phyloP scores from a whole-genome alignment of 2,888 invertebrate species.

The Rotaria sp. region DNA sequence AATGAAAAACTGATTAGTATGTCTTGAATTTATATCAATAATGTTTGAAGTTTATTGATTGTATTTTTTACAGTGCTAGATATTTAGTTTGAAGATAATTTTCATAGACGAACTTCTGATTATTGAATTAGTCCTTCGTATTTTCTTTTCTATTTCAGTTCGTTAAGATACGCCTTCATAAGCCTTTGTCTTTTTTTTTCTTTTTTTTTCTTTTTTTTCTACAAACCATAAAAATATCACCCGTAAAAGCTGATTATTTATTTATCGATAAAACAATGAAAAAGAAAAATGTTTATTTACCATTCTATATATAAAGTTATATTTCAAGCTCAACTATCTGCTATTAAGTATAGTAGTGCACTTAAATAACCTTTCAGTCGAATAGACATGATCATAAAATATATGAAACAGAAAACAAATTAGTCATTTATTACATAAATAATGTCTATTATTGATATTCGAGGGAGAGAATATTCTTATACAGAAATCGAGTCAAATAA shows the following conservation, averaged over 20 bases:
- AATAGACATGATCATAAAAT: not conserved
- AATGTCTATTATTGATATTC: not conserved
- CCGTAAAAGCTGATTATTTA: not conserved
- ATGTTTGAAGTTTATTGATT: too few species aligned
- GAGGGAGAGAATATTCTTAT: not conserved
- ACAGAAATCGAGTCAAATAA: not conserved
- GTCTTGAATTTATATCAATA: too few species aligned
- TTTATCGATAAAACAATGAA: not conserved
- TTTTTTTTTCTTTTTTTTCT: not conserved
- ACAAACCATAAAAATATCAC: not conserved
- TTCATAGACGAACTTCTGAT: too few species aligned
- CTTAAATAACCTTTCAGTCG: not conserved
- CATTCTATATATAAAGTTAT: not conserved
- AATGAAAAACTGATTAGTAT: too few species aligned
- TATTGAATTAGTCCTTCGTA: too few species aligned
- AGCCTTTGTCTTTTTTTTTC: not conserved
- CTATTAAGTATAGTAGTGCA: not conserved
- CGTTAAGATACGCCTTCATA: not conserved
- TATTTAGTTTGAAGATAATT: too few species aligned
- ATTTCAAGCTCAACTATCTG: too few species aligned
- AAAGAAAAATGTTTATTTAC: not conserved
- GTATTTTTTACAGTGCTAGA: too few species aligned
- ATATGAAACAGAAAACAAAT: too few species aligned
- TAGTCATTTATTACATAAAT: too few species aligned
- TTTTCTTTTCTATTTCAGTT: not conserved